Evolutionary conservation across 2,797 vertebrate genomes (phyloP), one percentile per base, ranked within the genome.

Genomic region (Alectoris magna): DNA sequence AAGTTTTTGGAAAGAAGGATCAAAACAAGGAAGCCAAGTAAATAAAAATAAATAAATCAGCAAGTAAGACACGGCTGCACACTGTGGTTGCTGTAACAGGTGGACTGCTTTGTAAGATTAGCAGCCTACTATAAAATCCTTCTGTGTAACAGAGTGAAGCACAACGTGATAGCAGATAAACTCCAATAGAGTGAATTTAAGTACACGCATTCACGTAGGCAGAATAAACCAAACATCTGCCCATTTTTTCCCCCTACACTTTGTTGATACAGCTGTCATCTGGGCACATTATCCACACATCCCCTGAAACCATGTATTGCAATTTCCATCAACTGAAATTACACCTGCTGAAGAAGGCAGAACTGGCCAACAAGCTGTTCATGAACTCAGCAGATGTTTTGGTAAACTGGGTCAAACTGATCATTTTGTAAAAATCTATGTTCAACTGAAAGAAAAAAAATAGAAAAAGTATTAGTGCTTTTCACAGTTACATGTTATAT

Each of bases 211-310:
- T 94, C 95, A 96, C 92, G 96, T 88, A 94, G 92, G 73, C 85
- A 94, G 94, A 95, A 94, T 96, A 97, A 97, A 89, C 94, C 95
- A 93, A 97, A 95, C 97, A 98, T 97, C 97, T 98, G 97, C 83
- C 94, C 87, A 23, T 87, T 87, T 87, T 75, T 96, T 95, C 66
- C 19, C 27, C 26, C 93, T 93, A 69, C 79, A 83, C 92, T 97
- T 95, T 92, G 92, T 93, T 94, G 93, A 95, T 95, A 94, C 74
- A 90, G 81, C 90, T 97, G 62, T 95, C 93, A 95, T 81, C 96
- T 82, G 92, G 89, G 75, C 88, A 90, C 93, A 97, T 97, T 91
- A 97, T 76, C 93, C 81, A 58, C 59, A 55, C 29, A 74, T 97
- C 95, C 96, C 95, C 84, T 95, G 95, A 96, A 97, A 96, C 77